These are phyloP conservation scores for Drosophila auraria DNA, from an alignment of 1,140 invertebrate species.

Conservation along the genomic window DNA sequence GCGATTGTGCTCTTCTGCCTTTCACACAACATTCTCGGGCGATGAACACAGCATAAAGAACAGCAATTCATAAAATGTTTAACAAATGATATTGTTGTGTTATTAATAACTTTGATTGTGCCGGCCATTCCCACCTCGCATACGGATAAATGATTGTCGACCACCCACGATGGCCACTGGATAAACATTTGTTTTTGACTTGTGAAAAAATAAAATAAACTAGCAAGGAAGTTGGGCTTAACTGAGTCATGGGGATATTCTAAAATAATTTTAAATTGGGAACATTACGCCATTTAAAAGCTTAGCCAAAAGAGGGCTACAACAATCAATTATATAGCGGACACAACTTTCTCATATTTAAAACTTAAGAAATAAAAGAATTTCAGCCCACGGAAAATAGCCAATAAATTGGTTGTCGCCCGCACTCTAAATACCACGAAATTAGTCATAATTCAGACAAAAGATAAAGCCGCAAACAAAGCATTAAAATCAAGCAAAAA, in stretches of 20 bases:
- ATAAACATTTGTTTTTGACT: slow-evolving; percentile 52
- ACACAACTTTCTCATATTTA: slow-evolving; percentile 7
- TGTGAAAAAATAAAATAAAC: slow-evolving; percentile 26
- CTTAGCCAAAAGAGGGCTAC: slow-evolving; percentile 1
- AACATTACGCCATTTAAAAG: background rate
- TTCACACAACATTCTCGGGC: slow-evolving; percentile 68
- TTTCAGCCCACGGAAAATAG: slow-evolving; percentile 2
- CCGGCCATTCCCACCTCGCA: slow-evolving; percentile 2
- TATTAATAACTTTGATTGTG: slow-evolving; percentile 68
- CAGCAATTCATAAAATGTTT: slow-evolving; percentile 51
- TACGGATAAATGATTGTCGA: slow-evolving; percentile 32
- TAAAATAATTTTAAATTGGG: background rate
- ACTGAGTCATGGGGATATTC: slow-evolving; percentile 39
- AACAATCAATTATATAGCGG: slow-evolving; percentile 3
- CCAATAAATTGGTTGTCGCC: slow-evolving; percentile 24
- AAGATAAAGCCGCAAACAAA: slow-evolving; percentile 32
- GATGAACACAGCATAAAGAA: slow-evolving; percentile 55
- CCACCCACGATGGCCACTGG: slow-evolving; percentile 64
- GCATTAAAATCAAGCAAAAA: slow-evolving; percentile 24
- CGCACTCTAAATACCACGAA: slow-evolving; percentile 74
- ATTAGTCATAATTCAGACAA: slow-evolving; percentile 70
- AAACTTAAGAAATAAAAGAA: background rate
- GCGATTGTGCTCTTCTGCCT: slow-evolving; percentile 52
- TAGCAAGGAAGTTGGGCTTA: slow-evolving; percentile 30
- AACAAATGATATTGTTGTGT: slow-evolving; percentile 68